These are phyloP conservation scores for Sinohyriopsis cumingii DNA, from an alignment of 2,888 invertebrate genomes.

Conservation along the genomic window DNA sequence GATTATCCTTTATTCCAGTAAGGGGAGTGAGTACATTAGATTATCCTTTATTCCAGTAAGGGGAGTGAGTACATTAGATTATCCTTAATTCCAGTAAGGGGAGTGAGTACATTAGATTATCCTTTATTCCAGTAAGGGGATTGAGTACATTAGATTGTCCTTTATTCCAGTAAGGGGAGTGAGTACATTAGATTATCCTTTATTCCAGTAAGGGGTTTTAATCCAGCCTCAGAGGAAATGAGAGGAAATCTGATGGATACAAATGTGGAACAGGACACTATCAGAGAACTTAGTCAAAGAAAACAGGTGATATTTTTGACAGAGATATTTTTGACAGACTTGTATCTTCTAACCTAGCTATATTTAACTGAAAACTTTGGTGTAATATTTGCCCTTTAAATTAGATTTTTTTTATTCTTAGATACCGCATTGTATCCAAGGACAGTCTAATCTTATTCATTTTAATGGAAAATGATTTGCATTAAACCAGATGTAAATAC, in stretches of 20 bases:
- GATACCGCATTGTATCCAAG: too few species aligned
- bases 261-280: slow-evolving; percentile 80
- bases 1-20: slow-evolving; percentile 59
- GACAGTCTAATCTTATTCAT: too few species aligned
- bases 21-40: too few species aligned
- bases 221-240: slow-evolving; percentile 69
- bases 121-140: too few species aligned
- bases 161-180: too few species aligned
- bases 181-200: background rate
- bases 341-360: background rate
- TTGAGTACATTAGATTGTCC: background rate
- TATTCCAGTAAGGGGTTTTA: slow-evolving; percentile 72
- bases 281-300: slow-evolving; percentile 84
- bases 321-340: background rate
- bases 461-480: too few species aligned
- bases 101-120: background rate
- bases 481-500: too few species aligned
- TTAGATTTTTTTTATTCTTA: slow-evolving; percentile 3
- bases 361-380: background rate
- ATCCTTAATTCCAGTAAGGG: too few species aligned
- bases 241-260: slow-evolving; percentile 70
- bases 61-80: slow-evolving; percentile 51
- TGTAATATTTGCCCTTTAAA: background rate
- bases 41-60: slow-evolving; percentile 62
- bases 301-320: slow-evolving; percentile 77